These are phyloP conservation scores for Dasyprocta punctata DNA, from an alignment of 2,113 vertebrate species.

Conservation along the genomic window DNA sequence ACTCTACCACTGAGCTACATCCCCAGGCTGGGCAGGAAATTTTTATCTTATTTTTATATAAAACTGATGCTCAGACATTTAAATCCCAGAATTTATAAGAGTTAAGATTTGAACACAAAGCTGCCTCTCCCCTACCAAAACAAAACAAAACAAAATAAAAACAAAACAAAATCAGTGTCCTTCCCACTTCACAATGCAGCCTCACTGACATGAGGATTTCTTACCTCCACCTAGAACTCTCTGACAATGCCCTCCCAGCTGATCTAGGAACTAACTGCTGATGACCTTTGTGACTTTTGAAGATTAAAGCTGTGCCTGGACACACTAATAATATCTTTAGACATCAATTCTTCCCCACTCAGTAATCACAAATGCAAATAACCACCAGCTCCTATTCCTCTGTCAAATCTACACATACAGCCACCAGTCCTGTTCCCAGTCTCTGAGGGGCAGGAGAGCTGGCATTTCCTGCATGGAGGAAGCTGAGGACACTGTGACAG, in stretches of 20 bases:
- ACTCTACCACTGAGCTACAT: background rate
- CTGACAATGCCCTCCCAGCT: background rate
- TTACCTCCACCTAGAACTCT: background rate
- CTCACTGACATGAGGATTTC: background rate
- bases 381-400: background rate
- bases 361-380: slow-evolving; percentile 12
- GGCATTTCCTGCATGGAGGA: background rate
- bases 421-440: background rate
- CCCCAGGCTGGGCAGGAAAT: background rate
- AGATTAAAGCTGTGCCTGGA: background rate
- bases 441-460: background rate
- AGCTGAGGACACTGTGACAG: background rate
- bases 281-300: background rate
- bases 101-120: background rate
- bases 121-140: background rate
- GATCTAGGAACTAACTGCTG: background rate
- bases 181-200: background rate
- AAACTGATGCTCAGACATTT: background rate
- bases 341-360: background rate
- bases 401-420: background rate
- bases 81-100: background rate
- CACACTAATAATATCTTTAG: background rate
- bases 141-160: too few relatives aligned
- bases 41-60: background rate
- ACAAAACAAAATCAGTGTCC: background rate